These are phyloP conservation scores for Esperia sulphurella DNA, from an alignment of 2,888 invertebrate genomes.

Conservation along the genomic window DNA sequence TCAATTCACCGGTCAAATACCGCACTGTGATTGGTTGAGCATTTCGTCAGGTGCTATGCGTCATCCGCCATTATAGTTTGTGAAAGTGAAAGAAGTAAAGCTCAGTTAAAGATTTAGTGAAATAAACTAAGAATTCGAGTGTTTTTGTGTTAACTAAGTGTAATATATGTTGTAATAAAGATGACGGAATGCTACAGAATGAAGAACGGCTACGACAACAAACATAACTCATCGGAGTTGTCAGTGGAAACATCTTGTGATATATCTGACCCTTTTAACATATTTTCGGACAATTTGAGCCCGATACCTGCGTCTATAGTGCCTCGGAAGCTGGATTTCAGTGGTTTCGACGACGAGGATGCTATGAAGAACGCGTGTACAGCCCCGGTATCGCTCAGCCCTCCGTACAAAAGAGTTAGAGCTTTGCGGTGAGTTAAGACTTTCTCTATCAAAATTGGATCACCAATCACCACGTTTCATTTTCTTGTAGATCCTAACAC, in stretches of 20 bases:
- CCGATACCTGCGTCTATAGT: conserved; percentile 75
- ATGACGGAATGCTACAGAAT: conserved; percentile 73
- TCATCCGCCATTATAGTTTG: conserved; percentile 74
- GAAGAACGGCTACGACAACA: conserved; percentile 55
- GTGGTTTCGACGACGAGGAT: conserved; percentile 62
- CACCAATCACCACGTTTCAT: conserved; percentile 37
- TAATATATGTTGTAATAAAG: conserved; percentile 46
- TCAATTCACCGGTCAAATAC: conserved; percentile 62
- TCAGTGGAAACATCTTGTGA: conserved; percentile 81
- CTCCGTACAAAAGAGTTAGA: conserved; percentile 80
- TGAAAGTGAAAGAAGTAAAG: conserved; percentile 19
- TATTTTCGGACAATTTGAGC: conserved; percentile 79
- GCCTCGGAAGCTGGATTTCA: conserved; percentile 81
- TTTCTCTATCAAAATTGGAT: conserved; percentile 20
- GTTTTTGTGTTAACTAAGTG: conserved; percentile 47
- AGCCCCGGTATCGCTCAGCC: conserved; percentile 58
- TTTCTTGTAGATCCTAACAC: conserved; percentile 10
- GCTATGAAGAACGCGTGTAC: conserved; percentile 53
- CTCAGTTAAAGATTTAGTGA: conserved; percentile 53
- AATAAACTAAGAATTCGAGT: conserved; percentile 42
- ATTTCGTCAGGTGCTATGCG: conserved; percentile 72
- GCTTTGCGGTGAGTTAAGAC: conserved; percentile 68
- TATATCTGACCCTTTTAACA: conserved; percentile 81
- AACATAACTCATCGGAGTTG: conserved; percentile 73
- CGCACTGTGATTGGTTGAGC: conserved; percentile 48